A percentile compares a stretch with the other conserved stretches of the same genome.
Conservation (phyloP, 2,113 vertebrate genomes). For the Fregetta grallaria region DNA sequence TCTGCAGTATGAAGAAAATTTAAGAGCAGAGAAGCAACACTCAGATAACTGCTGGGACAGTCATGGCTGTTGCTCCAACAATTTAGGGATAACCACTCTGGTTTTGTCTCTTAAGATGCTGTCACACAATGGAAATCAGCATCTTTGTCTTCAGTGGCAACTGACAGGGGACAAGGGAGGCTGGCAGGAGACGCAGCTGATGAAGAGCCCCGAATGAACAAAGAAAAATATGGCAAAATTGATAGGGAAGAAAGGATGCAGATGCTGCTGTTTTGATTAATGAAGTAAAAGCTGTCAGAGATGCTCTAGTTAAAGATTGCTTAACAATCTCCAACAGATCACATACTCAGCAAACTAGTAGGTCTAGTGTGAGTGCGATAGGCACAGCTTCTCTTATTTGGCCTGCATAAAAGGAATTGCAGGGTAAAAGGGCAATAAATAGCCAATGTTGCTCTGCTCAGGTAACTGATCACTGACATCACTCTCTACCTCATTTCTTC, state of each 20-base stretch:
- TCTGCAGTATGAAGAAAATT: neutral
- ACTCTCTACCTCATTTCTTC: neutral
- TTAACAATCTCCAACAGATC: neutral
- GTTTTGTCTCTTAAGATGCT: neutral
- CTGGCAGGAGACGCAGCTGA: neutral
- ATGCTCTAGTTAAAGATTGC: neutral
- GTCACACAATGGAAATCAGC: neutral
- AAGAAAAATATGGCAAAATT: neutral
- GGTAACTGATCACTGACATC: neutral
- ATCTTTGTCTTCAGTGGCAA: neutral
- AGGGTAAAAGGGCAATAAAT: neutral
- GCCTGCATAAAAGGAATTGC: neutral
- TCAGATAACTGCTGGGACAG: neutral
- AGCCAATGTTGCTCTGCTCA: neutral
- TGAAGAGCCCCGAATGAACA: neutral
- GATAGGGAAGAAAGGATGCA: neutral
- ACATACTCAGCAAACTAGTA: neutral
- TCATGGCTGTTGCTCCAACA: neutral
- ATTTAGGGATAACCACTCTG: neutral
- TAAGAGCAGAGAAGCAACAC: neutral
- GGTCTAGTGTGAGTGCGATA: neutral
- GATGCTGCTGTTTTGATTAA: constrained; percentile 18
- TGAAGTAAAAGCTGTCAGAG: neutral
- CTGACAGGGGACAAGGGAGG: neutral
- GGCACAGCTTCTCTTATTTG: neutral